These are phyloP conservation scores for Rousettus madagascariensis DNA, from an alignment of 2,797 vertebrate species.

Conservation along the genomic window DNA sequence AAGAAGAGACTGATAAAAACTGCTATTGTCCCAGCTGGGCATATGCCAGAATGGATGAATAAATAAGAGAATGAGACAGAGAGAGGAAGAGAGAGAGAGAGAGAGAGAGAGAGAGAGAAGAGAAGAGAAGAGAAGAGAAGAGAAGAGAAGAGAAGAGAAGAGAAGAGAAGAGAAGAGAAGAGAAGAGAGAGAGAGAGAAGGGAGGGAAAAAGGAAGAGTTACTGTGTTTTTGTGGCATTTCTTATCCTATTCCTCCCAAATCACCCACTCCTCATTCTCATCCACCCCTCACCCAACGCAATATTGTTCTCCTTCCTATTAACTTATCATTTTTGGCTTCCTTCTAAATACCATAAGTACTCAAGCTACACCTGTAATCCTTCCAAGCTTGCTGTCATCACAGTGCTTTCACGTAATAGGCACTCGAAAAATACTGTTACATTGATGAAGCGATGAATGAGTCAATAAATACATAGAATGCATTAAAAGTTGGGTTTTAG, in stretches of 20 bases:
- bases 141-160: too few relatives aligned
- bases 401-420: background rate
- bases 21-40: background rate
- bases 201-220: too few relatives aligned
- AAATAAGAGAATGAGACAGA: too few relatives aligned
- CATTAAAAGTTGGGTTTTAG: background rate
- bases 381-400: background rate
- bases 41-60: background rate
- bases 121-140: too few relatives aligned
- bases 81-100: fast-evolving
- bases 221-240: background rate
- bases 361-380: background rate
- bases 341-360: background rate
- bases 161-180: too few relatives aligned
- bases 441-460: background rate
- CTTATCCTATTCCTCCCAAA: background rate
- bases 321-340: background rate
- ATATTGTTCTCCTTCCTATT: background rate
- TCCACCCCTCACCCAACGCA: background rate
- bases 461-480: background rate
- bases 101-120: too few relatives aligned
- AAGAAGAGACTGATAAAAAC: background rate
- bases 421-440: background rate
- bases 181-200: fast-evolving
- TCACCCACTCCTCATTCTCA: background rate